Evolutionary conservation across 2,113 vertebrate genomes (phyloP).

Genomic region (Pelobates fuscus): DNA sequence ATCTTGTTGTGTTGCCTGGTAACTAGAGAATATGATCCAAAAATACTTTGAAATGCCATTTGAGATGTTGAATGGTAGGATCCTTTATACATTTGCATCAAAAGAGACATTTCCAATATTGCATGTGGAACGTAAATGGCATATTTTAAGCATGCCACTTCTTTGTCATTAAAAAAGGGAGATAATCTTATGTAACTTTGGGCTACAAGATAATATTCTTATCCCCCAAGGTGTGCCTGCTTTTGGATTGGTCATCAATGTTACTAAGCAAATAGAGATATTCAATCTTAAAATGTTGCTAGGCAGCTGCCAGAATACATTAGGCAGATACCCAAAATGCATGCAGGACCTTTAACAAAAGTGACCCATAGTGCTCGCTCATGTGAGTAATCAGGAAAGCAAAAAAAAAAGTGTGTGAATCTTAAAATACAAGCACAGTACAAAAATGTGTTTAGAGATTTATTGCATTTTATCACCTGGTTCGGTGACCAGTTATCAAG

Average conservation of each 20-base stretch:
- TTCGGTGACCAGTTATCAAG: too few species aligned
- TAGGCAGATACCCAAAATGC: constrained; percentile 15
- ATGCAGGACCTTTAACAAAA: constrained; percentile 2
- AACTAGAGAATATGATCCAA: constrained; percentile 14
- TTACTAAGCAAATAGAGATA: constrained; percentile 25
- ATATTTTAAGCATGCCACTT: not conserved
- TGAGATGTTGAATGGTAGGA: not conserved
- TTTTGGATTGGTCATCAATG: constrained; percentile 1
- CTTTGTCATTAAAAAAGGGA: not conserved
- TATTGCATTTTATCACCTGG: too few species aligned
- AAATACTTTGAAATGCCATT: constrained; percentile 7
- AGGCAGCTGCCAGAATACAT: constrained; percentile 33
- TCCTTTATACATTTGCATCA: not conserved
- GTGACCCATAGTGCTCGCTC: not conserved
- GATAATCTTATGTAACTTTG: not conserved
- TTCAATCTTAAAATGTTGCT: constrained; percentile 20
- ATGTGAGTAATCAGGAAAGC: not conserved
- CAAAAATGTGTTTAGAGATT: too few species aligned
- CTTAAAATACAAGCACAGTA: not conserved
- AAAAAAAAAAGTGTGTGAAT: not conserved
- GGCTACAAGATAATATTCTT: not conserved
- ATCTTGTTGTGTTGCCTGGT: constrained; percentile 21
- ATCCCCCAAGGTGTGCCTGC: not conserved
- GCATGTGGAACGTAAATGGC: not conserved
- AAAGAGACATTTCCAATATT: not conserved